Evolutionary conservation across 1,140 invertebrate genomes (phyloP).

Genomic region (Centruroides sculpturatus): DNA sequence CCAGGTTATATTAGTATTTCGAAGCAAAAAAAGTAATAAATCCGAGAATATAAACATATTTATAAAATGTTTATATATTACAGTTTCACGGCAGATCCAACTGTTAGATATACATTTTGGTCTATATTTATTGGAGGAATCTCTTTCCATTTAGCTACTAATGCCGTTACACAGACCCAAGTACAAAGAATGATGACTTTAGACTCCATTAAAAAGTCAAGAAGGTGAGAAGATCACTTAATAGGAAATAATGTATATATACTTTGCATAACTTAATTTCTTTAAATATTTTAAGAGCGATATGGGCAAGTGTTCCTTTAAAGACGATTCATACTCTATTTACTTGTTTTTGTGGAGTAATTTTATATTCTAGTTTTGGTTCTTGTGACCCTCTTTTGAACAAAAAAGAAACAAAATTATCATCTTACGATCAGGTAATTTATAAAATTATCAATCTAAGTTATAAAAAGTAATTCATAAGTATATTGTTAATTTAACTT

Average conservation of each 20-base stretch:
- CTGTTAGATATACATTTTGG: slow-evolving; percentile 36
- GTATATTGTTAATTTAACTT: background rate
- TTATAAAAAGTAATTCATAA: slow-evolving; percentile 21
- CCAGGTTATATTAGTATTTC: slow-evolving; percentile 14
- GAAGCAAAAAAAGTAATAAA: too few species aligned
- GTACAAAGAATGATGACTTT: slow-evolving; percentile 65
- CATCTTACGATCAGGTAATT: too few species aligned
- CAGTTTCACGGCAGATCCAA: slow-evolving; percentile 33
- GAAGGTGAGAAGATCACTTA: slow-evolving; percentile 1
- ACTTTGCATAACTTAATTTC: too few species aligned
- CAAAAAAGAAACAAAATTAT: slow-evolving; percentile 25
- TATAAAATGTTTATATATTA: background rate
- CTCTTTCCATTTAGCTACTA: slow-evolving; percentile 52
- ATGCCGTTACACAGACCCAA: slow-evolving; percentile 68
- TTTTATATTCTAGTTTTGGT: slow-evolving; percentile 55
- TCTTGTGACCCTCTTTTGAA: slow-evolving; percentile 51
- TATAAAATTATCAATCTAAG: too few species aligned
- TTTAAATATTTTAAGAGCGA: too few species aligned
- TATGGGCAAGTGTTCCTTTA: slow-evolving; percentile 15
- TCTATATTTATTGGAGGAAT: slow-evolving; percentile 32
- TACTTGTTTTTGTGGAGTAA: slow-evolving; percentile 40
- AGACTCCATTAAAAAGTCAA: slow-evolving; percentile 41
- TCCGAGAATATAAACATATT: too few species aligned
- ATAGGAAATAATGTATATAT: too few species aligned
- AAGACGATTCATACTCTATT: slow-evolving; percentile 10